Conservation (phyloP, 2,888 invertebrate genomes). For the Heliothis peltigera region DNA sequence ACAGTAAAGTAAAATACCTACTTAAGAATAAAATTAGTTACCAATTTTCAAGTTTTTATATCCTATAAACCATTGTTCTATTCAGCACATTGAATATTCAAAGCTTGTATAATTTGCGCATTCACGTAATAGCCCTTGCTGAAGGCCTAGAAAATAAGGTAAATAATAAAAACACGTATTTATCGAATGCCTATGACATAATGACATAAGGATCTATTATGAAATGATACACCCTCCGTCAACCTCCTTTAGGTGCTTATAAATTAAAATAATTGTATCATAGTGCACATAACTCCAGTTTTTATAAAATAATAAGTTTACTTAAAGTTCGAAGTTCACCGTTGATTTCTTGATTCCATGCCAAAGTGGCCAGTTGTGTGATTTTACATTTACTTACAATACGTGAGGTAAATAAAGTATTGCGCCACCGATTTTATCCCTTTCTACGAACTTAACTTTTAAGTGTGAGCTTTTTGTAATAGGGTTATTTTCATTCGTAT, state of each 20-base stretch:
- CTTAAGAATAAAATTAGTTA: too few relatives aligned
- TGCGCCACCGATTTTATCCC: slow-evolving; percentile 40
- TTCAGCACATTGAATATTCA: too few relatives aligned
- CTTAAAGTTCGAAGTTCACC: slow-evolving; percentile 48
- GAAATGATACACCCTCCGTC: slow-evolving; percentile 24
- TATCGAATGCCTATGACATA: slow-evolving; percentile 14
- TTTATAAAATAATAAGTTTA: slow-evolving; percentile 56
- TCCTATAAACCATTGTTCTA: too few relatives aligned
- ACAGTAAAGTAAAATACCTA: too few relatives aligned
- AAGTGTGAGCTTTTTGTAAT: too few relatives aligned
- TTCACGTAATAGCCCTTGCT: neutral
- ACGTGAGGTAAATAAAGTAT: slow-evolving; percentile 72
- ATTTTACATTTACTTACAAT: slow-evolving; percentile 76
- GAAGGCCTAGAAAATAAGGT: slow-evolving; percentile 20
- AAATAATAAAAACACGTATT: slow-evolving; percentile 21
- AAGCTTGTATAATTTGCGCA: neutral
- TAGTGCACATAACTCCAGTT: slow-evolving; percentile 11
- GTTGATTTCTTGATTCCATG: slow-evolving; percentile 80
- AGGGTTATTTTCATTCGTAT: too few relatives aligned
- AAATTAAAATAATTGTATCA: slow-evolving; percentile 45
- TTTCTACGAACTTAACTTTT: too few relatives aligned
- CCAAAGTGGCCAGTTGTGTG: slow-evolving; percentile 74
- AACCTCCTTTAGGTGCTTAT: slow-evolving; percentile 19
- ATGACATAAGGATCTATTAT: slow-evolving; percentile 33
- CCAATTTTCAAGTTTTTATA: too few relatives aligned